These are phyloP conservation scores for Petrocephalus schoutedeni DNA, from an alignment of 2,797 vertebrate genomes.

Conservation along the genomic window DNA sequence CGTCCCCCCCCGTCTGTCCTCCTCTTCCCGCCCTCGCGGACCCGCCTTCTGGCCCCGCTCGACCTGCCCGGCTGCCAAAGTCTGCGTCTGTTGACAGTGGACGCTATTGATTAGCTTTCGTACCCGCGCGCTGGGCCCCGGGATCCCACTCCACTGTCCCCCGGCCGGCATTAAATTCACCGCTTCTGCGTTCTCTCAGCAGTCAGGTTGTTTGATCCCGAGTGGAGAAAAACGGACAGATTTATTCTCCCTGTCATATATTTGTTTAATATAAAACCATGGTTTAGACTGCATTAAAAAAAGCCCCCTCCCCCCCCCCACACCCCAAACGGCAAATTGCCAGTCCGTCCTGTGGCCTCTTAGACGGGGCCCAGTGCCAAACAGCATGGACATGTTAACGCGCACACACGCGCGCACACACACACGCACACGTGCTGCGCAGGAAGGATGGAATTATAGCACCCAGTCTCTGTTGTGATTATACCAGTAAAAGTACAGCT, in stretches of 20 bases:
- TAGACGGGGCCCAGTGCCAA: slow-evolving; percentile 34
- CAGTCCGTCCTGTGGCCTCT: slow-evolving; percentile 47
- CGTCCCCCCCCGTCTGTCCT: slow-evolving; percentile 25
- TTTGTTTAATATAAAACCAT: slow-evolving; percentile 60
- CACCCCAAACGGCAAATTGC: slow-evolving; percentile 41
- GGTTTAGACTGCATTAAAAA: slow-evolving; percentile 43
- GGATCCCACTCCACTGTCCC: not conserved
- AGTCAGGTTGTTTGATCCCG: slow-evolving; percentile 63
- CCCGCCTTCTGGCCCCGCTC: slow-evolving; percentile 27
- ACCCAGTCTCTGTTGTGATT: slow-evolving; percentile 32
- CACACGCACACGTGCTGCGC: slow-evolving; percentile 23
- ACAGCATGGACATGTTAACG: slow-evolving; percentile 41
- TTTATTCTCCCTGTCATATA: slow-evolving; percentile 46
- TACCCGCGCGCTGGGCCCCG: not conserved
- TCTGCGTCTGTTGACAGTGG: not conserved
- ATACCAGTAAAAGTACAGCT: slow-evolving; percentile 27
- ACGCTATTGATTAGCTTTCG: slow-evolving; percentile 1
- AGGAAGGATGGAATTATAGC: slow-evolving; percentile 29
- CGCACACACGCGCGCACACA: slow-evolving; percentile 27
- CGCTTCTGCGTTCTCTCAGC: slow-evolving; percentile 63
- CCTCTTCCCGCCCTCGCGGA: not conserved
- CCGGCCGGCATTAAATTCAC: not conserved
- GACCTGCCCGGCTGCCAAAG: slow-evolving; percentile 39
- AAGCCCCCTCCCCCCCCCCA: slow-evolving; percentile 41
- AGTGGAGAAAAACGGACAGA: slow-evolving; percentile 43